Evolutionary conservation across 2,113 vertebrate genomes (phyloP).

Genomic region (Pseudorectes ferrugineus): DNA sequence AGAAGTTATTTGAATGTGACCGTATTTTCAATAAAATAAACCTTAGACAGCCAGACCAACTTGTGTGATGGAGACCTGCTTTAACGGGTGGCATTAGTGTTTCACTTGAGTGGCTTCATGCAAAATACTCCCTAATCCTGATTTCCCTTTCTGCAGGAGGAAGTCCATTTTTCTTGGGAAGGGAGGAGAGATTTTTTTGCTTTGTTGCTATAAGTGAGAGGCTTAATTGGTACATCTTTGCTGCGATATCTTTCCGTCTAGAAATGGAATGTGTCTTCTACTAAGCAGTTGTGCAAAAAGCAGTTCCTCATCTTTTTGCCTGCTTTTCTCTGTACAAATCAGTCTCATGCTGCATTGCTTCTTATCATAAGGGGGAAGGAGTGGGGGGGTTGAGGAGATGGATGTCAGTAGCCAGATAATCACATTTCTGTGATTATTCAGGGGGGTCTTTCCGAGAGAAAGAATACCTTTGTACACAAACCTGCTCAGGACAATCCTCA

Average conservation of each 20-base stretch:
- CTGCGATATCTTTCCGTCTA: background rate
- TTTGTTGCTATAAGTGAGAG: background rate
- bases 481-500: background rate
- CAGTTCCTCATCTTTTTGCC: background rate
- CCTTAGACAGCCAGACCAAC: background rate
- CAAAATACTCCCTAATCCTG: background rate
- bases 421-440: background rate
- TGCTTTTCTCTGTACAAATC: background rate
- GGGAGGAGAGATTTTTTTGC: background rate
- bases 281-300: background rate
- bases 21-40: background rate
- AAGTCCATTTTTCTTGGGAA: background rate
- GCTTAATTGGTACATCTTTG: background rate
- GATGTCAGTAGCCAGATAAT: background rate
- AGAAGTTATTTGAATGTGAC: background rate
- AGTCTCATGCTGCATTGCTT: background rate
- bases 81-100: background rate
- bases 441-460: background rate
- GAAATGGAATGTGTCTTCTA: background rate
- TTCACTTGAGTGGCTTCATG: background rate
- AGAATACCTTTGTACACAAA: background rate
- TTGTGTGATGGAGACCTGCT: background rate
- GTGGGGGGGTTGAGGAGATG: background rate
- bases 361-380: background rate
- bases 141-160: background rate